phyloP scores from a whole-genome alignment of 2,797 vertebrate genomes.

The Erpetoichthys calabaricus region DNA sequence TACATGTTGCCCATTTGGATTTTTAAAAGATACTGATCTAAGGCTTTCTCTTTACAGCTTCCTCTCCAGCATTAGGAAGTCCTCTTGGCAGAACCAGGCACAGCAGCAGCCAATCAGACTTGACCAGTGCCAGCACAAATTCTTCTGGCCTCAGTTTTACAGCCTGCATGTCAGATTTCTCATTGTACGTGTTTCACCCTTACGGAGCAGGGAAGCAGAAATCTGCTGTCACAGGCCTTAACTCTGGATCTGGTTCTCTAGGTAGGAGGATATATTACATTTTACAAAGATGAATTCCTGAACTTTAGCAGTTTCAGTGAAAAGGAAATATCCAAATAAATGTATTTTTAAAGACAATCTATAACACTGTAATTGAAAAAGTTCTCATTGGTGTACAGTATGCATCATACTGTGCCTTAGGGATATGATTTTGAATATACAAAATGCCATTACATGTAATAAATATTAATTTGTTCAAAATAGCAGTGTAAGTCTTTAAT shows the following conservation, averaged over 20 bases:
- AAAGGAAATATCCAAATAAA: too few relatives aligned
- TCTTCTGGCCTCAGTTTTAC: constrained; percentile 95
- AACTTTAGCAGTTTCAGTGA: too few relatives aligned
- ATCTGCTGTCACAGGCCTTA: constrained; percentile 74
- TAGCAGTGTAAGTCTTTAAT: too few relatives aligned
- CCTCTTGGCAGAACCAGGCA: constrained; percentile 83
- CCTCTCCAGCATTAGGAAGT: constrained; percentile 69
- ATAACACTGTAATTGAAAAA: too few relatives aligned
- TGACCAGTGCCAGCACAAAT: constrained; percentile 65
- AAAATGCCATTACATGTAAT: too few relatives aligned
- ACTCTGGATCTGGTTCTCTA: constrained; percentile 60
- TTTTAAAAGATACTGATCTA: background rate
- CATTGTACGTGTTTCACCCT: constrained; percentile 91
- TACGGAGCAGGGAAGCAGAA: constrained; percentile 96
- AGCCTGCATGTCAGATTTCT: constrained; percentile 97
- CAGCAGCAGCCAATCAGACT: constrained; percentile 92
- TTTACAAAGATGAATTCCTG: background rate
- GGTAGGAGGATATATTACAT: constrained; percentile 36
- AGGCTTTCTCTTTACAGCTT: constrained; percentile 32
- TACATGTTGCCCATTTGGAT: background rate
- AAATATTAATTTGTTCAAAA: too few relatives aligned
- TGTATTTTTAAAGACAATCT: too few relatives aligned
- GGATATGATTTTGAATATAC: too few relatives aligned
- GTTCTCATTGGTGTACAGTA: too few relatives aligned
- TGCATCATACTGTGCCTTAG: too few relatives aligned